Percentiles rank a stretch among this genome's conserved stretches.
phyloP scores from a whole-genome alignment of 2,113 vertebrate genomes.

The Anarrhichthys ocellatus region DNA sequence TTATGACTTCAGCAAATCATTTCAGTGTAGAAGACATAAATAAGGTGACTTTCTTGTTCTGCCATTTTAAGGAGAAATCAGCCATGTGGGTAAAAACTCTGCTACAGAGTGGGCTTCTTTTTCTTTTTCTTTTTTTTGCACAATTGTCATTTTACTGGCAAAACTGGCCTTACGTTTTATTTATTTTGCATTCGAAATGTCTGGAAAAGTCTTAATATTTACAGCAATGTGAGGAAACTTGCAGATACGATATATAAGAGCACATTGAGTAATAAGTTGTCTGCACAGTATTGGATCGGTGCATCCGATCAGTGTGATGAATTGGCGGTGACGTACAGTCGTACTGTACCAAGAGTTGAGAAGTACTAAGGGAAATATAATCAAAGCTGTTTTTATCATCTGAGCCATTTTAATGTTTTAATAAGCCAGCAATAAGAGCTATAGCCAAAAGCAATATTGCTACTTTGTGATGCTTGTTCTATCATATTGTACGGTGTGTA shows the following conservation, averaged over 20 bases:
- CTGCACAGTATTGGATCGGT: not conserved
- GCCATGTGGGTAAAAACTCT: conserved; percentile 53
- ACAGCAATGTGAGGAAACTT: conserved; percentile 2
- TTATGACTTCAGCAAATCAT: conserved; percentile 25
- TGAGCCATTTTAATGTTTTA: conserved; percentile 62
- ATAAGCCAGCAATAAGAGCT: conserved; percentile 71
- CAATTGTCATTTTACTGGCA: conserved; percentile 36
- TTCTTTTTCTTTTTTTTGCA: not conserved
- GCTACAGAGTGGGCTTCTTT: conserved; percentile 19
- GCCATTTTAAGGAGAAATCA: conserved; percentile 55
- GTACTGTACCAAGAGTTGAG: not conserved
- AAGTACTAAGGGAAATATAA: conserved; percentile 23
- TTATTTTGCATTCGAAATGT: conserved; percentile 38
- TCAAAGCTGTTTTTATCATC: conserved; percentile 44
- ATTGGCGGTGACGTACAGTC: not conserved
- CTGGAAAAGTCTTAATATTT: conserved; percentile 55
- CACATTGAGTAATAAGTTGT: not conserved
- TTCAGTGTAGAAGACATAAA: conserved; percentile 23
- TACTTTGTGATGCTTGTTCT: conserved; percentile 42
- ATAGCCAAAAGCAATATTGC: conserved; percentile 70
- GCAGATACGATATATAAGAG: not conserved
- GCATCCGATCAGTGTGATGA: not conserved
- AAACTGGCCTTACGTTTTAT: conserved; percentile 37
- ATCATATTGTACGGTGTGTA: conserved; percentile 55
- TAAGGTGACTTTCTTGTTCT: conserved; percentile 31